phyloP scores from a whole-genome alignment of 2,888 invertebrate genomes.

The Quadroppia sp. region DNA sequence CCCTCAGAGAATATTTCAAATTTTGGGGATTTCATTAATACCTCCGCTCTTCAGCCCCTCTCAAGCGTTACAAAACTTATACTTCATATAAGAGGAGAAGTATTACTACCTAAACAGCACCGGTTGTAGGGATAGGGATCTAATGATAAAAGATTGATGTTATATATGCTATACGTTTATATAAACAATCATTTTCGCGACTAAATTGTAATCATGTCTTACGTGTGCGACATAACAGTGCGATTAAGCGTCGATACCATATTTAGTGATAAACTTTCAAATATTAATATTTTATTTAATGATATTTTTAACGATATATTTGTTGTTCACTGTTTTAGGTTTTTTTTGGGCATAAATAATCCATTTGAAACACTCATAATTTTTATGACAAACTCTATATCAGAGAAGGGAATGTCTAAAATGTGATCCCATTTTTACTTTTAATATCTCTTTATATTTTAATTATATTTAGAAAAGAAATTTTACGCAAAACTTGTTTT shows the following conservation, averaged over 20 bases:
- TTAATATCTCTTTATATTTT: neutral
- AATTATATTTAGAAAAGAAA: neutral
- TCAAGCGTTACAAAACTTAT: slow-evolving; percentile 8
- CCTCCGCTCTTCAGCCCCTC: slow-evolving; percentile 8
- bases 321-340: too few relatives aligned
- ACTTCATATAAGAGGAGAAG: slow-evolving; percentile 5
- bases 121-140: neutral
- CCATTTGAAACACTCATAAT: neutral
- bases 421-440: neutral
- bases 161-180: too few relatives aligned
- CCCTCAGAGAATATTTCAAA: slow-evolving; percentile 28
- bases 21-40: slow-evolving; percentile 28
- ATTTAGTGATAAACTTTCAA: slow-evolving; percentile 10
- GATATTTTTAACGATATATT: too few relatives aligned
- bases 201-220: neutral
- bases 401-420: neutral
- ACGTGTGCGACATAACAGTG: neutral
- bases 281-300: neutral
- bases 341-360: too few relatives aligned
- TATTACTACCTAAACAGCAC: neutral
- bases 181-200: slow-evolving; percentile 6
- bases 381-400: neutral
- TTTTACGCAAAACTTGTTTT: slow-evolving; percentile 1
- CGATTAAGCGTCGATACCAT: slow-evolving; percentile 24
- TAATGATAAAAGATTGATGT: slow-evolving; percentile 35